Evolutionary conservation across 2,888 invertebrate genomes (phyloP), one percentile per base, ranked within the genome.

Genomic region (Neoscelio sp.): DNA sequence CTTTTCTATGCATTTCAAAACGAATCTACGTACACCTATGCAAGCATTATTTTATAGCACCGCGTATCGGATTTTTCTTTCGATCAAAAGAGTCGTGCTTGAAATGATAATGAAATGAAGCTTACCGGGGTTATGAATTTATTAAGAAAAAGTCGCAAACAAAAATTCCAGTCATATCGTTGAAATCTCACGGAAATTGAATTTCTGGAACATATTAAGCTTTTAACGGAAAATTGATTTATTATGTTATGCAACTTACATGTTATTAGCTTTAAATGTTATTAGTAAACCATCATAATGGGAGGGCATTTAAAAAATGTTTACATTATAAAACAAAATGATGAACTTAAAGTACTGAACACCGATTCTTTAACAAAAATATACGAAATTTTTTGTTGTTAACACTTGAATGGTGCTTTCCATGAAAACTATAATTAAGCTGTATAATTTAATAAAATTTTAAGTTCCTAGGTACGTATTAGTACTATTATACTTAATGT

Each of bases 1-100:
- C n/a, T n/a, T 75, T 75, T 65, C 48, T 44, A 64, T 74, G 50
- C 38, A 74, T 74, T 65, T 67, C 58, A 40, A 50, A 74, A 74
- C 42, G 65, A 50, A 65, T 50, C 50, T 40, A 65, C 35, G 35
- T 48, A 64, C 40, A 30, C 17, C 46, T 46, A 62, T 46, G 30
- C 52, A 50, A 26, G 28, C 52, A 65, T 65, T 52, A 65, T 50
- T 65, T 65, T 65, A 52, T 65, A 52, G 13, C 23, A 23, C 50
- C 18, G 12, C 30, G 65, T 40, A 50, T 40, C 50, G 48, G 50
- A 65, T 65, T 64, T 65, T 65, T n/a, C 28, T 30, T 40, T 52
- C 40, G 50, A 52, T 50, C 50, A 65, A 52, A 65, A 40, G 50
- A 12, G 30, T 42, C 65, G 52, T 65, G 65, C 52, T 30, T 15